Percentiles rank a stretch among this genome's conserved stretches.
These are phyloP conservation scores for Rhabdophis nuchalis DNA, from an alignment of 2,797 vertebrate species.

Conservation along the genomic window DNA sequence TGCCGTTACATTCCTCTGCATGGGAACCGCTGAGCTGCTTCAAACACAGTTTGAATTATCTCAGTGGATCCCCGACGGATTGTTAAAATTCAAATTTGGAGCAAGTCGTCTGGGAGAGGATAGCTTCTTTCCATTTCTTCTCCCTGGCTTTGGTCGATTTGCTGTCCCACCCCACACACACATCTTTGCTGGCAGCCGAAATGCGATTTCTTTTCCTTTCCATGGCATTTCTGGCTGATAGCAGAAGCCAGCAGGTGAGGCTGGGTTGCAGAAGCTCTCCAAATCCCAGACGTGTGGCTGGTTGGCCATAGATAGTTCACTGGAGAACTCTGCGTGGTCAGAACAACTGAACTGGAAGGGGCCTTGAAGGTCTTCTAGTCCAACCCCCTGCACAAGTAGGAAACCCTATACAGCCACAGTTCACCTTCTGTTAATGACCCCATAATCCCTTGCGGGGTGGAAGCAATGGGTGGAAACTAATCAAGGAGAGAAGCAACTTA, in stretches of 20 bases:
- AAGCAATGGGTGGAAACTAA: no score
- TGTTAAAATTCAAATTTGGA: not conserved
- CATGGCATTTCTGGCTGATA: not conserved
- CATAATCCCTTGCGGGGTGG: no score
- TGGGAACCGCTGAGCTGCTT: not conserved
- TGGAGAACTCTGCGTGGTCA: not conserved
- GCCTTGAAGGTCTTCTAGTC: not conserved
- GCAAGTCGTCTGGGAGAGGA: not conserved
- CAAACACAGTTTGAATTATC: not conserved
- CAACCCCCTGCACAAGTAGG: not conserved
- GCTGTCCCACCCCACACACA: not conserved
- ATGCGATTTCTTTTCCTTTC: not conserved
- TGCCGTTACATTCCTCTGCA: not conserved
- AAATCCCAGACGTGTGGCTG: not conserved
- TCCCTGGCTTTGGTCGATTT: not conserved
- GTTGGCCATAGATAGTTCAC: not conserved
- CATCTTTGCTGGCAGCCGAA: not conserved
- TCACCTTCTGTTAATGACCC: no score
- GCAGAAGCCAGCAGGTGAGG: not conserved
- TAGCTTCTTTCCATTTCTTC: not conserved
- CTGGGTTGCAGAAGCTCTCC: not conserved
- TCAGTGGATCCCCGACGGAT: not conserved
- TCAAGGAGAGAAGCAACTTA: no score
- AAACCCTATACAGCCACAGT: not conserved
- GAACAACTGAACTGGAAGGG: not conserved